Evolutionary conservation across 1,140 invertebrate genomes (phyloP), one percentile per base, ranked within the genome.

Genomic region (Hyles vespertilio): DNA sequence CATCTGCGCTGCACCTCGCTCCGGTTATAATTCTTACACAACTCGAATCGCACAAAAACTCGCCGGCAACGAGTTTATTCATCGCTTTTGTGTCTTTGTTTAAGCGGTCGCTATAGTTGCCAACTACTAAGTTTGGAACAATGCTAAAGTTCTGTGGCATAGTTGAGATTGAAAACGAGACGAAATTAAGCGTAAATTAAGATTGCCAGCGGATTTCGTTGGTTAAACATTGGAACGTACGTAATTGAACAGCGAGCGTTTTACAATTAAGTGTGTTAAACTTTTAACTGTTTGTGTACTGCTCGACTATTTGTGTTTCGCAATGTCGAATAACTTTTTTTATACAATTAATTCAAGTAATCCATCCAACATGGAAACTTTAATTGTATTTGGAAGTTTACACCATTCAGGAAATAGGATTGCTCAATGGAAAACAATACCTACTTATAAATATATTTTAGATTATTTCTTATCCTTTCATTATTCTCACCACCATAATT

Each of bases 171-270:
- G 63, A 66, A 70, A 72, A 66, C 53, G 59, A 71, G 61, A 71
- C 58, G 66, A 70, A 74, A 71, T 67, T 64, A 69, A 69, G 63
- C 53, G 66, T 65, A 70, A 69, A 74, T 74, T 72, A 69, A 76
- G 70, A 72, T 62, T 62, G 45, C 51, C 58, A 52, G 51, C 63
- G 58, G 58, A 72, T 64, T 72, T 69, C 61, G 49, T 56, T 66
- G 70, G 70, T 67, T 63, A 70, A 73, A 69, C 62, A 59, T 56
- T 53, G 51, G 61, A 59, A 61, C 58, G 59, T 40, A 40, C 36
- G 36, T 40, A 40, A 40, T 40, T 54, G 57, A 67, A 58, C 11
- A 34, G 50, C 47, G 50, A 56, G 51, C 34, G 36, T 40, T 59
- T 49, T 12, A 40, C 46, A 54, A 44, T 46, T 58, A 47, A 59